Evolutionary conservation across 2,797 vertebrate species (phyloP), one percentile per base, ranked within the genome.

Genomic region (Podarcis lilfordi): DNA sequence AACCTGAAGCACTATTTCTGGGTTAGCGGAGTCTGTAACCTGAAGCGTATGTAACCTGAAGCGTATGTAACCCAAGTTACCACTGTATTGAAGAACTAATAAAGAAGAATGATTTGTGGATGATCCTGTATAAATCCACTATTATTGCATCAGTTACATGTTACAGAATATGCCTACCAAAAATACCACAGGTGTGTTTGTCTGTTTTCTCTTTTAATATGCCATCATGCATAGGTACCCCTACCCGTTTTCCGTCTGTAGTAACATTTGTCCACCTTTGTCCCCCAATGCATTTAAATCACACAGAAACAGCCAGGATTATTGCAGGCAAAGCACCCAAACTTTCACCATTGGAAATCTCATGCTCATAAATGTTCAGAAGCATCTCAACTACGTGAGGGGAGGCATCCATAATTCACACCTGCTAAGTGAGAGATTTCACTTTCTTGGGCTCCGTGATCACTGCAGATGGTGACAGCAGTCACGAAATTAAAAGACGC

Each of bases 181-280:
- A 72, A 15, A 27, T 27, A 2, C 8, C 76, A 13, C 43, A 45
- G 43, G 8, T 45, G 43, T 45, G 9, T 45, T 45, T 45, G 43
- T 45, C 9, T 45, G 43, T 15, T 50, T 11, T 43, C 32, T 43
- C 75, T 76, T 8, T 75, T 8, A 9, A 19, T 75, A 19, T 23
- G 1, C 6, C 69, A 13, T 89, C 21, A 82, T 50, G 32, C 66
- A 27, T 27, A 64, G 19, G n/a, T 43, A 77, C 35, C 19, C 27
- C 19, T 86, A 15, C 8, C 68, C 78, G 1, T n/a, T 4, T n/a
- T 15, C 40, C 79, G 79, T 69, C 0, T 80, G 66, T 29, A 71
- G 8, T 64, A 43, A 82, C n/a, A 83, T 90, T 9, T 88, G 37
- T n/a, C 76, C 72, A 35, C 66, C 90, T 89, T 86, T 86, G 19